A percentile compares a stretch with the other conserved stretches of the same genome.
Evolutionary conservation across 2,113 vertebrate species (phyloP).

Genomic region (Chionomys nivalis): DNA sequence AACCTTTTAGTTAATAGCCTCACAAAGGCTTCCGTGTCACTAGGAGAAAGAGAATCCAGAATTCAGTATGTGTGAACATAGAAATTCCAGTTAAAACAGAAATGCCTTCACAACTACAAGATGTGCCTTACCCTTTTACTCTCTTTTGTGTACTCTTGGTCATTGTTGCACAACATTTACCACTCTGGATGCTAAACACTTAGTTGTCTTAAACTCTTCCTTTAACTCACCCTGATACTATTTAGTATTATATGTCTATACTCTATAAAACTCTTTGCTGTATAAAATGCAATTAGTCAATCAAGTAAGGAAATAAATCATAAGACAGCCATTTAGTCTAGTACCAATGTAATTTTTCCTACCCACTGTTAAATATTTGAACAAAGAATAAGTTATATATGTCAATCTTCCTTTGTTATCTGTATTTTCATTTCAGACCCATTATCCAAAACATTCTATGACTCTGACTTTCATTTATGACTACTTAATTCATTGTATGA

Average conservation of each 20-base stretch:
- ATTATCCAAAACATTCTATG: neutral
- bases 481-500: neutral
- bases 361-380: neutral
- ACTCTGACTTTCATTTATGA: neutral
- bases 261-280: neutral
- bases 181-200: neutral
- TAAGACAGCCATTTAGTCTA: neutral
- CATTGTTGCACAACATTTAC: fast-evolving
- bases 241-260: neutral
- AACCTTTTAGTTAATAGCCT: neutral
- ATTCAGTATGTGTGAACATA: neutral
- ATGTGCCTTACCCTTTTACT: neutral
- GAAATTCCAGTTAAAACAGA: neutral
- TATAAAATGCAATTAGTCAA: slow-evolving; percentile 42
- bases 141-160: neutral
- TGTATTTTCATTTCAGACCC: neutral
- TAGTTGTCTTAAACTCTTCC: neutral
- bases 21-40: neutral
- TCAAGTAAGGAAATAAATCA: slow-evolving; percentile 1
- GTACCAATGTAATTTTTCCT: neutral
- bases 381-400: neutral
- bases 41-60: neutral
- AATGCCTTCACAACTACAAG: neutral
- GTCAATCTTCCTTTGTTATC: neutral
- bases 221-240: neutral